Conservation (phyloP, 2,888 invertebrate species). For the Dasypogon diadema region DNA sequence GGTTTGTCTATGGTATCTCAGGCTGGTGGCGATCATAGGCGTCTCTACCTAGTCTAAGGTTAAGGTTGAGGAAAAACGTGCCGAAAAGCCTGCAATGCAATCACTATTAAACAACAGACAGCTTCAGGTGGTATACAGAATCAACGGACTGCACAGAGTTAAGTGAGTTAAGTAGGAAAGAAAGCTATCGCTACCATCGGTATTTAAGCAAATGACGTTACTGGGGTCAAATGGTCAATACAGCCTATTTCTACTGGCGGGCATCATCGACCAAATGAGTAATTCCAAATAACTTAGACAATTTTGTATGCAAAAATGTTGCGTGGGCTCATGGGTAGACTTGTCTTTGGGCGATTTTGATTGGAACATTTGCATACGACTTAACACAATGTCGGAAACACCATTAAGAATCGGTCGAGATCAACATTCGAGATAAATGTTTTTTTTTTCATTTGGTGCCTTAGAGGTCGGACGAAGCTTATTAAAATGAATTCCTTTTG, state of each 20-base stretch:
- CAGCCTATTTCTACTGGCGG: background rate
- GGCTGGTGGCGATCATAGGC: background rate
- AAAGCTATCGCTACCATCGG: background rate
- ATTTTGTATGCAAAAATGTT: slow-evolving; percentile 37
- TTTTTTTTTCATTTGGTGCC: background rate
- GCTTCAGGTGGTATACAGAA: background rate
- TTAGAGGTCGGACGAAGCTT: background rate
- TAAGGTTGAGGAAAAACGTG: slow-evolving; percentile 27
- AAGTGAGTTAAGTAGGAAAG: background rate
- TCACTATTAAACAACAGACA: background rate
- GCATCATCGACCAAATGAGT: background rate
- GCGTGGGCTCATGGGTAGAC: slow-evolving; percentile 6
- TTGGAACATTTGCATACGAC: background rate
- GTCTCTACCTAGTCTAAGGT: slow-evolving; percentile 12
- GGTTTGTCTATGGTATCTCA: background rate
- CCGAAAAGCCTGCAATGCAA: background rate
- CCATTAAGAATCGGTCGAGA: background rate
- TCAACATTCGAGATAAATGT: background rate
- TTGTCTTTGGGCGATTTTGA: background rate
- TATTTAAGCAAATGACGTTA: background rate
- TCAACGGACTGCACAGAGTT: background rate
- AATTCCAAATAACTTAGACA: background rate
- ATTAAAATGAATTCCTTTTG: background rate
- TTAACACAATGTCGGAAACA: background rate
- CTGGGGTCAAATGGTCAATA: background rate